These are phyloP conservation scores for Malurus elegans DNA, from an alignment of 2,113 vertebrate genomes.

Conservation along the genomic window DNA sequence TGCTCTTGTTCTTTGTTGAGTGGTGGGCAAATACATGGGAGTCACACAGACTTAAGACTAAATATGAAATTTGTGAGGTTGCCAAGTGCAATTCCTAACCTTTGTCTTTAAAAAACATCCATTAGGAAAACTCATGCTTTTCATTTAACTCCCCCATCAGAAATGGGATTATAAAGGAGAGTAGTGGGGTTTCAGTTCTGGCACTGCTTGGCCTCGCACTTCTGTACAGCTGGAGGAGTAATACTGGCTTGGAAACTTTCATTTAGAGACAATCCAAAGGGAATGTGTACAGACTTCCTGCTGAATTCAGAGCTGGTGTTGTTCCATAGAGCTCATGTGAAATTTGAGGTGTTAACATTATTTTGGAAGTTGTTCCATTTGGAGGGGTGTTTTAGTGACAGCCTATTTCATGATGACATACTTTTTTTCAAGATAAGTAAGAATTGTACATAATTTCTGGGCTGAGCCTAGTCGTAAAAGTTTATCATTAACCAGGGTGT, in stretches of 20 bases:
- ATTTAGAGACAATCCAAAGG: background rate
- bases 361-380: background rate
- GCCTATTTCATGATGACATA: background rate
- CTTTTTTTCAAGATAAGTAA: background rate
- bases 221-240: background rate
- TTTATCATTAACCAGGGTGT: background rate
- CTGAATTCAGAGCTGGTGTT: background rate
- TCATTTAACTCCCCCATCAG: background rate
- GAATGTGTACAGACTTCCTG: background rate
- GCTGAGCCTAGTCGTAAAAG: background rate
- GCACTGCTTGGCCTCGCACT: background rate
- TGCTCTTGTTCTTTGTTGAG: background rate
- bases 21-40: fast-evolving
- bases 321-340: background rate
- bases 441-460: background rate
- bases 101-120: background rate
- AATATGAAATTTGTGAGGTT: background rate
- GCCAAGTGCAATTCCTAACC: too few species aligned
- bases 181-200: background rate
- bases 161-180: background rate
- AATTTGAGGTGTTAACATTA: background rate
- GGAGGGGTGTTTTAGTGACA: background rate
- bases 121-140: fast-evolving
- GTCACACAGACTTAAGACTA: too few species aligned
- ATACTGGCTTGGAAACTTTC: background rate